These are phyloP conservation scores for Cyphomyrus discorhynchus DNA, from an alignment of 2,113 vertebrate species.

Conservation along the genomic window DNA sequence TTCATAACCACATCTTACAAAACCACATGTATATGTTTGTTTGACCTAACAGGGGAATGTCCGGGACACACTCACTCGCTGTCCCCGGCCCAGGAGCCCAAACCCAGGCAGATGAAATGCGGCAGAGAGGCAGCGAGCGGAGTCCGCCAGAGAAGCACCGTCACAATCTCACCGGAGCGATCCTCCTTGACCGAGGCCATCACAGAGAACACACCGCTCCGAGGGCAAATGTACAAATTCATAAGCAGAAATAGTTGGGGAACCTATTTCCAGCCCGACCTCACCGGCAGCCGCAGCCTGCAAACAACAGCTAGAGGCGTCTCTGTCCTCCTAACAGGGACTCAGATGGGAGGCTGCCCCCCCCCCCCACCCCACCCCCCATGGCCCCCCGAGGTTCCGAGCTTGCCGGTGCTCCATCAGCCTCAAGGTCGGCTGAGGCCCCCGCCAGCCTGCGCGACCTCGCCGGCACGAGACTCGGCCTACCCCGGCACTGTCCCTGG, in stretches of 20 bases:
- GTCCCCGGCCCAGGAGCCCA: neutral
- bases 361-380: neutral
- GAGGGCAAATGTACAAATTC: conserved; percentile 47
- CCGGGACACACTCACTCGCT: neutral
- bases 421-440: conserved; percentile 44
- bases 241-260: conserved; percentile 27
- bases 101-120: neutral
- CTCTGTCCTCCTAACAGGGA: conserved; percentile 34
- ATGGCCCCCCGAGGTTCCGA: conserved; percentile 45
- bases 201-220: conserved; percentile 14
- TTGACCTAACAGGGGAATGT: conserved; percentile 40
- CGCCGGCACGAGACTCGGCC: neutral
- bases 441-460: conserved; percentile 4
- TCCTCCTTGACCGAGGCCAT: neutral
- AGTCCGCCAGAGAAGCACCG: neutral
- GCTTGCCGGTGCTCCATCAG: conserved; percentile 44
- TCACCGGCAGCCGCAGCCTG: conserved; percentile 44
- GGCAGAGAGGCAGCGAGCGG: neutral
- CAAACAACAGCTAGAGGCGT: conserved; percentile 35
- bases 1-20: conserved; percentile 24
- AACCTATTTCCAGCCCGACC: conserved; percentile 59
- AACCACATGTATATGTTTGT: conserved; percentile 41
- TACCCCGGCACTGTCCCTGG: neutral
- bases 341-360: conserved; percentile 36
- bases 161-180: neutral